Percentiles rank a stretch among this genome's conserved stretches.
phyloP scores from a whole-genome alignment of 2,113 vertebrate genomes.

The Pollachius pollachius region DNA sequence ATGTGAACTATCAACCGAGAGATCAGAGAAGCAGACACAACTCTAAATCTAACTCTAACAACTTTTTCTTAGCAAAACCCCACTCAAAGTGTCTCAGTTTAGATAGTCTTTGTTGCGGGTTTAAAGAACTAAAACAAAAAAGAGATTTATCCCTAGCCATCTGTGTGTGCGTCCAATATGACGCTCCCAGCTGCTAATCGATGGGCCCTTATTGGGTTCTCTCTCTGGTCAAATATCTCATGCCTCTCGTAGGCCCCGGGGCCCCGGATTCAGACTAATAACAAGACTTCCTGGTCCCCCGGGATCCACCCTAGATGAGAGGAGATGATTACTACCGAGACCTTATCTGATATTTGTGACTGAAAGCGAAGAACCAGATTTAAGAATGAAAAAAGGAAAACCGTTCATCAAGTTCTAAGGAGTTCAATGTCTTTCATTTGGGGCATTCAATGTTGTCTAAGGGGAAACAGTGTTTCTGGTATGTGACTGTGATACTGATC shows the following conservation, averaged over 20 bases:
- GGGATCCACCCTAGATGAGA: slow-evolving; percentile 58
- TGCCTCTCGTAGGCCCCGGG: slow-evolving; percentile 60
- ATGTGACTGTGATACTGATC: too few species aligned
- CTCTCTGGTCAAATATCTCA: slow-evolving; percentile 75
- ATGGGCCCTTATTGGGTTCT: slow-evolving; percentile 77
- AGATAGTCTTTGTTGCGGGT: slow-evolving; percentile 57
- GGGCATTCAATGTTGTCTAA: too few species aligned
- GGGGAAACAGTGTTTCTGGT: too few species aligned
- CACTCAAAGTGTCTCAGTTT: slow-evolving; percentile 38
- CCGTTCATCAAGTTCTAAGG: slow-evolving; percentile 43
- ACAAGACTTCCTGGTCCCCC: slow-evolving; percentile 62
- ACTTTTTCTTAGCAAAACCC: not conserved
- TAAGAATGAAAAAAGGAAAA: slow-evolving; percentile 22
- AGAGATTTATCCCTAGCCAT: slow-evolving; percentile 68
- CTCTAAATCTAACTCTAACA: too few species aligned
- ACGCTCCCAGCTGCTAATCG: slow-evolving; percentile 70
- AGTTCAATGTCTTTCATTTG: not conserved
- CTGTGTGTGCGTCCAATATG: slow-evolving; percentile 67
- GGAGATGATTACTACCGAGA: slow-evolving; percentile 55
- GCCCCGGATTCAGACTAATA: slow-evolving; percentile 73
- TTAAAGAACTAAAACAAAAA: slow-evolving; percentile 25
- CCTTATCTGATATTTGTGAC: slow-evolving; percentile 56
- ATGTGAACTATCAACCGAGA: too few species aligned
- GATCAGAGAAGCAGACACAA: too few species aligned
- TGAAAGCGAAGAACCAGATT: slow-evolving; percentile 37